Conservation (phyloP, 2,888 invertebrate species). For the Plebejus anna region DNA sequence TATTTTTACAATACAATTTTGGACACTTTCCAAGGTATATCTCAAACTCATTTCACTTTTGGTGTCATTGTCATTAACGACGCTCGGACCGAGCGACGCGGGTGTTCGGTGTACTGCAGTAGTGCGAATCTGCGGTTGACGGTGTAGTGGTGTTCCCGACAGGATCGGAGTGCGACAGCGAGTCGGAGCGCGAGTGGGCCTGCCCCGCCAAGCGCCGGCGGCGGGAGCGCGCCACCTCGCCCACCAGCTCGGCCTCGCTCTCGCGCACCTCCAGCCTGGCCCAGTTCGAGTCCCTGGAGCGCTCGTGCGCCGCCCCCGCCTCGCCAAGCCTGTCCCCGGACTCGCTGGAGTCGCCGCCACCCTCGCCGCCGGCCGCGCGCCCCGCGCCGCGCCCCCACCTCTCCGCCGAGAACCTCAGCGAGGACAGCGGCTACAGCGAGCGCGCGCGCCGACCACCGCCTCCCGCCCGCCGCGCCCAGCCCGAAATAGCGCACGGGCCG, state of each 20-base stretch:
- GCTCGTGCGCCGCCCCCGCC: constrained; percentile 69
- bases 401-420: constrained; percentile 88
- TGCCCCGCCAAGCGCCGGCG: constrained; percentile 87
- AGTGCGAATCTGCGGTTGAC: constrained; percentile 31
- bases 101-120: constrained; percentile 25
- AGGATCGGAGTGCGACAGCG: constrained; percentile 81
- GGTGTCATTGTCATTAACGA: constrained; percentile 73
- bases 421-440: constrained; percentile 89
- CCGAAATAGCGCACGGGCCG: constrained; percentile 59
- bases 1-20: constrained; percentile 36
- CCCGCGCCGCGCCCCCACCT: constrained; percentile 73
- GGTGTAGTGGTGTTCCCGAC: constrained; percentile 36
- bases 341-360: constrained; percentile 68
- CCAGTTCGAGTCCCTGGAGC: constrained; percentile 91
- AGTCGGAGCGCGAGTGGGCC: constrained; percentile 86
- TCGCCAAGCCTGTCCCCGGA: constrained; percentile 73
- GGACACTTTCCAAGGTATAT: constrained; percentile 54
- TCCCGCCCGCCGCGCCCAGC: constrained; percentile 51
- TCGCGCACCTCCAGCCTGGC: constrained; percentile 90
- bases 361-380: constrained; percentile 61
- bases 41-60: constrained; percentile 38
- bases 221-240: constrained; percentile 77
- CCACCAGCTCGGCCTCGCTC: constrained; percentile 77
- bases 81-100: constrained; percentile 47
- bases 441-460: constrained; percentile 65